Evolutionary conservation across 2,888 invertebrate genomes (phyloP).

Genomic region (Leptopilina myrica): DNA sequence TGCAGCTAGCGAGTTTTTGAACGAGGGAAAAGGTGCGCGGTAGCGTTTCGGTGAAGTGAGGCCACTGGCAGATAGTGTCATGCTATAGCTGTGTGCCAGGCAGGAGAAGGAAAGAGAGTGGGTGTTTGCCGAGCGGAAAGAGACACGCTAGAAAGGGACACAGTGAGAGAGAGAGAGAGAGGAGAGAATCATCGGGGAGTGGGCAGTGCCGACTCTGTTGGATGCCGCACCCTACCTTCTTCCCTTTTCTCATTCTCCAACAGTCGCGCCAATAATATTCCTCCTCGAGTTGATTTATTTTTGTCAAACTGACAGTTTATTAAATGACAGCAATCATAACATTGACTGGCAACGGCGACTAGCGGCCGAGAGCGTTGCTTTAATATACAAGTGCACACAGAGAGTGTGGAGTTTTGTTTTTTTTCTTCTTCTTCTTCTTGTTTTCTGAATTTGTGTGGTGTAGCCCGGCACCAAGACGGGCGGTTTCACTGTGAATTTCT

Average conservation of each 20-base stretch:
- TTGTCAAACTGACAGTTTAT: background rate
- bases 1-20: slow-evolving; percentile 14
- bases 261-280: background rate
- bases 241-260: background rate
- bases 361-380: too few species aligned
- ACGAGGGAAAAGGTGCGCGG: slow-evolving; percentile 15
- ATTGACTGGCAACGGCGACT: background rate
- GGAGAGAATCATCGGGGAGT: slow-evolving; percentile 14
- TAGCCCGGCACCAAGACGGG: slow-evolving; percentile 54
- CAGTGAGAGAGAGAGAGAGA: slow-evolving; percentile 34
- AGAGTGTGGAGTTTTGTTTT: too few species aligned
- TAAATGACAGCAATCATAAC: background rate
- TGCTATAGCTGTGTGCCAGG: slow-evolving; percentile 46
- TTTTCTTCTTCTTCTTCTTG: slow-evolving; percentile 1
- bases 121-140: slow-evolving; percentile 42
- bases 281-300: background rate
- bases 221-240: background rate
- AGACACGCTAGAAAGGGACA: slow-evolving; percentile 42
- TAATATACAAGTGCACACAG: too few species aligned
- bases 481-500: slow-evolving; percentile 69
- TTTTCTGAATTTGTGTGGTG: slow-evolving; percentile 41
- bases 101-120: slow-evolving; percentile 51
- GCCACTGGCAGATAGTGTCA: too few species aligned
- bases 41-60: too few species aligned
- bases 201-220: slow-evolving; percentile 19